Evolutionary conservation across 2,888 invertebrate genomes (phyloP).

Genomic region (Diabrotica balteata): DNA sequence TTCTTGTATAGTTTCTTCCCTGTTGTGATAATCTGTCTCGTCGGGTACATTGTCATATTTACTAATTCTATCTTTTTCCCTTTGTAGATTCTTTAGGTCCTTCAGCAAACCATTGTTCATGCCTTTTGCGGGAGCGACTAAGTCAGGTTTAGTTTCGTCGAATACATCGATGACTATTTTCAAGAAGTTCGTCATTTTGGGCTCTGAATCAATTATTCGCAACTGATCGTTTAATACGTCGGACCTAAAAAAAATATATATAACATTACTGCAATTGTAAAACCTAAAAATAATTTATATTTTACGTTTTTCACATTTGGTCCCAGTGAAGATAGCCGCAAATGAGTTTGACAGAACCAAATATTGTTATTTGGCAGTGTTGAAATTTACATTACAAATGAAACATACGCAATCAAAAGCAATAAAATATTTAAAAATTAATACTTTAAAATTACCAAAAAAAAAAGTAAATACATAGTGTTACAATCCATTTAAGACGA

Average conservation of each 20-base stretch:
- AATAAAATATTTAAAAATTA: too few relatives aligned
- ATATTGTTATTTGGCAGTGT: too few relatives aligned
- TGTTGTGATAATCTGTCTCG: slow-evolving; percentile 24
- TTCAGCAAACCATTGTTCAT: slow-evolving; percentile 37
- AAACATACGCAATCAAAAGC: too few relatives aligned
- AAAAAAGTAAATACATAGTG: too few relatives aligned
- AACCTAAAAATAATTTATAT: not conserved
- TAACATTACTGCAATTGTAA: too few relatives aligned
- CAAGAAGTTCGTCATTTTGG: slow-evolving; percentile 38
- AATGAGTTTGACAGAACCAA: too few relatives aligned
- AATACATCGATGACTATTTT: slow-evolving; percentile 38
- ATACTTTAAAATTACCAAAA: too few relatives aligned
- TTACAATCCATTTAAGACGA: too few relatives aligned
- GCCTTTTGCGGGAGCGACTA: slow-evolving; percentile 15
- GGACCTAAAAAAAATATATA: slow-evolving; percentile 14
- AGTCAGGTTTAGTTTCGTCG: slow-evolving; percentile 33
- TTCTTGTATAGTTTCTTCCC: slow-evolving; percentile 43
- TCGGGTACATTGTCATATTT: slow-evolving; percentile 45
- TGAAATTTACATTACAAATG: too few relatives aligned
- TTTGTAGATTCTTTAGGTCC: slow-evolving; percentile 41
- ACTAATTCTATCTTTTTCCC: slow-evolving; percentile 42
- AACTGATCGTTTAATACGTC: slow-evolving; percentile 40
- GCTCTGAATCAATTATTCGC: slow-evolving; percentile 30
- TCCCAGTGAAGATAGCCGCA: too few relatives aligned
- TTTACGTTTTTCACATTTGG: too few relatives aligned